Conservation (phyloP, 30 jellyfish, hydroid and myxozoan genomes). For the Phacellophora camtschatica region DNA sequence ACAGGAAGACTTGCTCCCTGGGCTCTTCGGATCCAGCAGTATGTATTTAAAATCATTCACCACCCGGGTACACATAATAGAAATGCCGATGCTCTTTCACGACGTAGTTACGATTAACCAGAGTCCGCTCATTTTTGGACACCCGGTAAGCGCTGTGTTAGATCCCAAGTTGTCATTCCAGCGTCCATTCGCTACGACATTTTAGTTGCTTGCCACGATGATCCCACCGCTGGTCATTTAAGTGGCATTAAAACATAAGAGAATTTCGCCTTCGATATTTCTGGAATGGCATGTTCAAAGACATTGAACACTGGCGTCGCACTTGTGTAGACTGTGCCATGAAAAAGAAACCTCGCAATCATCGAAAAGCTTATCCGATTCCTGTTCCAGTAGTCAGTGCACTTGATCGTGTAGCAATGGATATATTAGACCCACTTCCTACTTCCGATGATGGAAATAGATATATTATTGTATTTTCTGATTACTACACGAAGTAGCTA, state of each 20-base stretch:
- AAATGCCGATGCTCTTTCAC: background rate
- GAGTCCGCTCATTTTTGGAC: constrained; percentile 12
- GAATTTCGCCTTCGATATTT: constrained; percentile 22
- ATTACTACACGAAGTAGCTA: background rate
- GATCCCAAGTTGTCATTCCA: constrained; percentile 45
- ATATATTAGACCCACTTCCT: constrained; percentile 31
- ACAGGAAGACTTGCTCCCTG: background rate
- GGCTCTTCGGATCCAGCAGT: background rate
- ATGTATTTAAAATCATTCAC: background rate
- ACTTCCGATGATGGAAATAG: constrained; percentile 9
- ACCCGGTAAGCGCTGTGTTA: constrained; percentile 18
- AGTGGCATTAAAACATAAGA: constrained; percentile 41
- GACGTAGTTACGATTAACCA: background rate
- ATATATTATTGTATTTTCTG: constrained; percentile 19
- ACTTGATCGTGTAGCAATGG: background rate
- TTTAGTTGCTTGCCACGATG: constrained; percentile 42
- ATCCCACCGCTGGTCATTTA: constrained; percentile 45
- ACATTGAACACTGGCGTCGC: constrained; percentile 45
- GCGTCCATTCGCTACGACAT: constrained; percentile 23
- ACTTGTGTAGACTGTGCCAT: constrained; percentile 2
- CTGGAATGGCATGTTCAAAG: constrained; percentile 43
- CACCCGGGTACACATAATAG: background rate
- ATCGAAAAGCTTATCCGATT: background rate
- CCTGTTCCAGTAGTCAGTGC: constrained; percentile 37
- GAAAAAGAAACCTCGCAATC: background rate